Evolutionary conservation across 2,888 invertebrate genomes (phyloP), one percentile per base, ranked within the genome.

Genomic region (Drosophila subquinaria): DNA sequence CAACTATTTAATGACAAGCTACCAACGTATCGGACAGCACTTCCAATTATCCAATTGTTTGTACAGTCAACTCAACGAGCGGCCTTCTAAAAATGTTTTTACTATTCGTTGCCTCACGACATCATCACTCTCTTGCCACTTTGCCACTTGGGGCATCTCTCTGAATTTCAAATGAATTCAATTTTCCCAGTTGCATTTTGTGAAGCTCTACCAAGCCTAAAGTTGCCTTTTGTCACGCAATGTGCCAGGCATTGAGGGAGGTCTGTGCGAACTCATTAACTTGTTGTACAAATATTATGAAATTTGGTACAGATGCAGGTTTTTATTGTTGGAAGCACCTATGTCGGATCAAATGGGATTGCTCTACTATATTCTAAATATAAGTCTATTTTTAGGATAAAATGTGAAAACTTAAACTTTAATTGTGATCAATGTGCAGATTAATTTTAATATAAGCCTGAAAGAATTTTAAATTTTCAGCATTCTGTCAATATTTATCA

Each of bases 31-130:
- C 69, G 50, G 66, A 61, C 74, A 79, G 79, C 62, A 69, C 45
- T 74, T 73, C 65, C 79, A 79, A 79, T 79, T 76, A 78, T 78
- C 63, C 79, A 69, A 69, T 78, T 76, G 79, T 78, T 76, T 69
- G 62, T 53, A 20, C 42, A 61, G 63, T 43, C 50, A 27, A 20
- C 48, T 20, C 23, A 11, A 33, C 50, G 51, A 69, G 63, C 70
- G 61, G 53, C 61, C 45, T 57, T 71, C 64, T 17, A 23, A 45
- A 42, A 59, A 35, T 61, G 57, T 56, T 62, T 55, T 55, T 17
- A 47, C 50, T 47, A 52, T 43, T 60, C 64, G 65, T 55, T 38
- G 57, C 50, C 50, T 35, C 56, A 33, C 42, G 43, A 36, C 56
- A 57, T 47, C 40, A 27, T 50, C 43, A 59, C 59, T 59, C 15